Evolutionary conservation across 2,113 vertebrate genomes (phyloP).

Genomic region (Trichechus manatus): DNA sequence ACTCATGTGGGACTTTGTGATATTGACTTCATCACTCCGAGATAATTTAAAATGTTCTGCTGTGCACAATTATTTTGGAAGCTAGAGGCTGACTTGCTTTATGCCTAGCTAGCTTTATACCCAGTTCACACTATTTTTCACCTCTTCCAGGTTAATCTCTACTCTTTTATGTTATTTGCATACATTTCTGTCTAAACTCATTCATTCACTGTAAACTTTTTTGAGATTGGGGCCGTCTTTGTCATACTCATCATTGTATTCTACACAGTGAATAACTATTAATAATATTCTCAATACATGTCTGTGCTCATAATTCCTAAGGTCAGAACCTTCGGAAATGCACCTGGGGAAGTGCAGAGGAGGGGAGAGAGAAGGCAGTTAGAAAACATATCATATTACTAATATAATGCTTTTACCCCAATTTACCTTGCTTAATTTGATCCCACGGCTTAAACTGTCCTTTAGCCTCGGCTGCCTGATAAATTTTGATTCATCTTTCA

Average conservation of each 20-base stretch:
- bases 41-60: neutral
- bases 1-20: neutral
- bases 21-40: neutral
- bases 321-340: neutral
- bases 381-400: neutral
- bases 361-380: neutral
- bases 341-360: neutral
- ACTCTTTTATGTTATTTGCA: neutral
- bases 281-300: neutral
- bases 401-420: neutral
- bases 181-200: neutral
- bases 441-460: neutral
- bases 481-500: constrained; percentile 32
- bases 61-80: neutral
- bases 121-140: neutral
- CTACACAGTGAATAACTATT: neutral
- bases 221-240: neutral
- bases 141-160: neutral
- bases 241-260: neutral
- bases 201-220: neutral
- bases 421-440: neutral
- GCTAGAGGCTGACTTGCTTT: neutral
- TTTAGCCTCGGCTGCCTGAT: neutral
- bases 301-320: neutral
- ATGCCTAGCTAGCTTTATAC: neutral